Evolutionary conservation across 2,888 invertebrate species (phyloP), one percentile per base, ranked within the genome.

Genomic region (Ceratothoa steindachneri): DNA sequence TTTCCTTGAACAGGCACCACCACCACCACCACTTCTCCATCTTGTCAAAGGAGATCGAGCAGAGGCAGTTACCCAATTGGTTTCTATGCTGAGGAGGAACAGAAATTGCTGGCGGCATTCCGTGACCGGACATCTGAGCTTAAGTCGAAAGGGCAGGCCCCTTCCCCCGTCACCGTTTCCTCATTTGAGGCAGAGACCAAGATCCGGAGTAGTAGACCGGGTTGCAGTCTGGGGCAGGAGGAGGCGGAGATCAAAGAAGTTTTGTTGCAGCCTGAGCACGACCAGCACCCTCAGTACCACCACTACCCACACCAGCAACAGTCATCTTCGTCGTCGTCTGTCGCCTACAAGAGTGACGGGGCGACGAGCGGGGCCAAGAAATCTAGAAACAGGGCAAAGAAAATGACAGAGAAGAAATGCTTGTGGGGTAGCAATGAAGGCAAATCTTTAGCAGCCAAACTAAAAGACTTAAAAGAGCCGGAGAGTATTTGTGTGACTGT

Each of bases 61-160:
- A 60, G 60, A 60, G 60, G 60, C 24, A 60, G 60, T 60, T 60
- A 60, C 60, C 60, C 19, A n/a, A 60, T 60, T 60, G 60, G 60
- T 24, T 60, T 60, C 60, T 60, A 60, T 60, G 60, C 60, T 60
- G 60, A 60, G 24, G 60, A 60, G 60, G 60, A 60, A 60, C 60
- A 60, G 24, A 60, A 60, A 24, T 24, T 60, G 60, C 60, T 60
- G 60, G 60, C 60, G 24, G 60, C 60, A 60, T 60, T 24, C 60
- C 60, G 60, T 60, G 60, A 60, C 27, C n/a, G 60, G 60, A 60
- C 60, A 60, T 60, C 60, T 22, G 60, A 60, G 60, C 60, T 60
- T 24, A 60, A 60, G 60, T 60, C 60, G 24, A 60, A 60, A 24
- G 60, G 60, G 27, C 60, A 60, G 60, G 24, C 19, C 27, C 60